These are phyloP conservation scores for Mnemiopsis leidyi DNA, from an alignment of 37 sponge, comb jelly and placozoan species.

Conservation along the genomic window DNA sequence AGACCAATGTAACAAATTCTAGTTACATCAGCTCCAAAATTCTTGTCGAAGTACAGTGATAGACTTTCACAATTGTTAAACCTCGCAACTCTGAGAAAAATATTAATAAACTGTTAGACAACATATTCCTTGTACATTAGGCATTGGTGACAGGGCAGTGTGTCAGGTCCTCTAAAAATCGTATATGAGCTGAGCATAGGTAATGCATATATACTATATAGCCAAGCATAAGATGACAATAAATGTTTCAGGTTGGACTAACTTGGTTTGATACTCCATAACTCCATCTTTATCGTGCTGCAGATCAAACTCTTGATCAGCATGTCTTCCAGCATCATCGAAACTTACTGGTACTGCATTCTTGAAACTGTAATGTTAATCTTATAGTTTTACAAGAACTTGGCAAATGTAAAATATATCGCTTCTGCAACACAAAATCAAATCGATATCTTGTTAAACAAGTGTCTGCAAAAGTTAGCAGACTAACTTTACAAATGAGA, in stretches of 20 bases:
- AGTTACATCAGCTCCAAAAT: slow-evolving; percentile 89
- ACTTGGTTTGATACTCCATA: slow-evolving; percentile 89
- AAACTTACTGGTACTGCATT: slow-evolving; percentile 85
- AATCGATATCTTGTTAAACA: too few relatives aligned
- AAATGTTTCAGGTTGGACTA: slow-evolving; percentile 57
- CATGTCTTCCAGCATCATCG: slow-evolving; percentile 78
- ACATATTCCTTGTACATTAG: too few relatives aligned
- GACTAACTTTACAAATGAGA: too few relatives aligned
- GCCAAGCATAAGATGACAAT: not conserved
- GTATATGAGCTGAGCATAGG: too few relatives aligned
- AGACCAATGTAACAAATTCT: slow-evolving; percentile 92
- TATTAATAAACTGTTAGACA: too few relatives aligned
- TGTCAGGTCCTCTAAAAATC: too few relatives aligned
- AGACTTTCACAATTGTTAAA: slow-evolving; percentile 82
- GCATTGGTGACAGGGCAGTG: too few relatives aligned
- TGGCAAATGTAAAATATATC: too few relatives aligned
- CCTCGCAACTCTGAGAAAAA: slow-evolving; percentile 72
- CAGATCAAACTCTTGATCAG: slow-evolving; percentile 84
- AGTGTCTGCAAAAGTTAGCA: too few relatives aligned
- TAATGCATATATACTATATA: too few relatives aligned
- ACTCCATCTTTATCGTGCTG: slow-evolving; percentile 70
- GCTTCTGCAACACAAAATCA: too few relatives aligned
- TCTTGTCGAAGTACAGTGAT: slow-evolving; percentile 79
- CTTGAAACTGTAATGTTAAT: slow-evolving; percentile 83
- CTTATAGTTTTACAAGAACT: too few relatives aligned